Evolutionary conservation across 2,113 vertebrate species (phyloP), one percentile per base, ranked within the genome.

Genomic region (Chunga burmeisteri): DNA sequence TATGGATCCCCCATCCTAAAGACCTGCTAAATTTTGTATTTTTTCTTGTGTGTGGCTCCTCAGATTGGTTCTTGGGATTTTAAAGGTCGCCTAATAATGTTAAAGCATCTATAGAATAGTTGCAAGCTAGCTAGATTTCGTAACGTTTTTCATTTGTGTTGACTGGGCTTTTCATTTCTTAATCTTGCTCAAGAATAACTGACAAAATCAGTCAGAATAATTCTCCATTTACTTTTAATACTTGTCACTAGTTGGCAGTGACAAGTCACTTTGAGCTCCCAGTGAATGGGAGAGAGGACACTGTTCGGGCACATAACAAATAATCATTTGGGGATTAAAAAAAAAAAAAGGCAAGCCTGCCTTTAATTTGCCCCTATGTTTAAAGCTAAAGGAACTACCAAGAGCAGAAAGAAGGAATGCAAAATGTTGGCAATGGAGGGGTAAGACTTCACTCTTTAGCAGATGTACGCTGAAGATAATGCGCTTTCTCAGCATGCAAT

Each of bases 401-500:
- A 18, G 36, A 56, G 22, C 29, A 13, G 55, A 42, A 42, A 19
- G 32, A 21, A 63, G 38, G 19, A 38, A 30, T 42, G 40, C 15
- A 56, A 0, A 26, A 15, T 7, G 0, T 2, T 27, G 61, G 50
- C 50, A 53, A 34, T 17, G 55, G 32, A 19, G 15, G 16, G 46
- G 36, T 59, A 36, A n/a, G 56, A 13, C 21, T 11, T 6, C 10
- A 6, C 22, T 82, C 56, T 52, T 61, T 2, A 53, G 53, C 49
- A 63, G 78, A 13, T 11, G 2, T 2, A 4, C 13, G 34, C 49
- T 22, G 47, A 17, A 67, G 42, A 29, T 50, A 2, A 2, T 0
- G 11, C 9, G 36, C 25, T 44, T 67, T 22, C 42, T 40, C 38
- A 42, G 68, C 34, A 21, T 3, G 4, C 22, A 6, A 0, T 29